Evolutionary conservation across 1,140 invertebrate species (phyloP).

Genomic region (Pantala flavescens): DNA sequence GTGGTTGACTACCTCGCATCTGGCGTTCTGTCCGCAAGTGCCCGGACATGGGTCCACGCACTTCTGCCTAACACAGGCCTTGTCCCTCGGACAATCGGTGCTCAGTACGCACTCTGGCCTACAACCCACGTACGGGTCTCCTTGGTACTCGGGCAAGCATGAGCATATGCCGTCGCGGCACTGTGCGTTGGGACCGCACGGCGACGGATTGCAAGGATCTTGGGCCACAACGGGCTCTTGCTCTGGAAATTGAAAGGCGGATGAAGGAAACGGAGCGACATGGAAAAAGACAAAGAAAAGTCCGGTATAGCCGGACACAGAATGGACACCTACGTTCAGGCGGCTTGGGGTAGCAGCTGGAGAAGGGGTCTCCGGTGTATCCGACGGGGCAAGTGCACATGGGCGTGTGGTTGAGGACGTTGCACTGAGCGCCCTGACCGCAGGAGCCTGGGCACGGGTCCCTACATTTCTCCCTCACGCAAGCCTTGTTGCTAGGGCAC

Average conservation of each 20-base stretch:
- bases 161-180: constrained; percentile 60
- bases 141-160: constrained; percentile 54
- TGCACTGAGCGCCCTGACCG: constrained; percentile 51
- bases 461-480: constrained; percentile 55
- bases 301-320: constrained; percentile 29
- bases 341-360: constrained; percentile 41
- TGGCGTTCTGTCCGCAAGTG: constrained; percentile 59
- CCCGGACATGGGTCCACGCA: constrained; percentile 67
- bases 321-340: constrained; percentile 30
- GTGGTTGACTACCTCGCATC: constrained; percentile 63
- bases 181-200: constrained; percentile 64
- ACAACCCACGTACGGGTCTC: constrained; percentile 63
- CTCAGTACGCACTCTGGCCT: constrained; percentile 62
- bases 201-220: constrained; percentile 56
- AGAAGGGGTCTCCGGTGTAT: constrained; percentile 59
- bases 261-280: neutral
- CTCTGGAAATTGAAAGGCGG: constrained; percentile 22
- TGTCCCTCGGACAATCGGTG: constrained; percentile 55
- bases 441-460: constrained; percentile 61
- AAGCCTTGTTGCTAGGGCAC: constrained; percentile 53
- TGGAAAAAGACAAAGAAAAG: constrained; percentile 28
- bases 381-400: constrained; percentile 55
- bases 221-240: constrained; percentile 36
- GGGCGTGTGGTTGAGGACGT: constrained; percentile 55
- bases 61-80: constrained; percentile 59